Evolutionary conservation across 2,888 invertebrate genomes (phyloP), one percentile per base, ranked within the genome.

Genomic region (Tipula vernalis): DNA sequence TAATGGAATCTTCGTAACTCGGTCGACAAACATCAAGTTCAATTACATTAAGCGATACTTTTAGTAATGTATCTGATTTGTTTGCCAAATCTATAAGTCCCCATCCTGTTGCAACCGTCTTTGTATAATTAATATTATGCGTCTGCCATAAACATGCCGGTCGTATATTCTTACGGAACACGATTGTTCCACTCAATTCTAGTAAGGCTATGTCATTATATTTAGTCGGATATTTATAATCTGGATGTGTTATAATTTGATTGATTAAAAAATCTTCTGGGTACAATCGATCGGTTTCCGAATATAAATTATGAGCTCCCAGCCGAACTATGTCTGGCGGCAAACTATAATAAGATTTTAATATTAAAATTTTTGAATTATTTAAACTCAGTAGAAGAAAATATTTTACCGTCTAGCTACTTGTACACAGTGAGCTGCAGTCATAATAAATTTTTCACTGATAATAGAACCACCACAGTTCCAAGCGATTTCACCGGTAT

Each of bases 61-160:
- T 86, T 86, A 18, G n/a, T 36, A 86, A 12, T 86, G 36, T 47
- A 51, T 86, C 86, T 36, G 86, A 86, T 36, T 6, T 12, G 18
- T 18, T 18, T 4, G 5, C 44, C 13, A 18, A 47, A 36, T 86
- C 42, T 18, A 86, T 28, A 47, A 42, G 44, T 0, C 95, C 95
- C 91, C 94, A 95, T 86, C 95, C 95, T 88, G 93, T 93, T 10
- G 95, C 94, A 13, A 94, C 92, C 0, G 93, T 93, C 88, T 90
- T 90, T 0, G 89, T 89, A 84, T 91, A 90, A n/a, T 91, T 91
- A 47, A 92, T 88, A 15, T 90, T 88, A 1, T 88, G 87, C 36
- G 88, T 89, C 2, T 90, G 90, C 91, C 93, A 93, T 13, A 95
- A 90, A 88, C 94, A 94, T 2, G 94, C 93, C 0, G 95, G 95